Evolutionary conservation across 2,113 vertebrate genomes (phyloP), one percentile per base, ranked within the genome.

Genomic region (Plotosus lineatus): DNA sequence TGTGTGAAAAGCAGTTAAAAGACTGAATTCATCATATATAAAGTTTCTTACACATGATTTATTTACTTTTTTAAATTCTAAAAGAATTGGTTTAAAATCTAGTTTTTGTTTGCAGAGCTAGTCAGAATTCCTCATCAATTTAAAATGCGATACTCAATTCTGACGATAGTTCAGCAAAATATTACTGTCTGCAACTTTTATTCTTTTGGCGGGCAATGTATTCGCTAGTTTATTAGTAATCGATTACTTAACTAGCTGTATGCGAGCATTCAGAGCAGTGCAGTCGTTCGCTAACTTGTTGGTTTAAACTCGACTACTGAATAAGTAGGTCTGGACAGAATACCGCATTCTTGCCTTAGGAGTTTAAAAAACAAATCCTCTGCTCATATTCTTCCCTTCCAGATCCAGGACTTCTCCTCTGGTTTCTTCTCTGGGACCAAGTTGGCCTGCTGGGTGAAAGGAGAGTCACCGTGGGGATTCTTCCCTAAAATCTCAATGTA

Each of bases 401-500:
- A 98, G 97, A 95, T 99, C 85, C 93, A 96, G 84, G 94, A 95
- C 44, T 97, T 98, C 88, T 95, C 96, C 8, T 91, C 94, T 3
- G 97, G 95, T 2, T 99, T 99, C 90, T 99, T 97, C 95, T 92
- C 91, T 4, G 97, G 97, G 40, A 92, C 93, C 80, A 97, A 98
- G 87, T 91, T 99, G 81, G 97, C 96, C 0, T 99, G 98, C 87
- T 99, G 97, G 98, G 86, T 92, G 31, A 96, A 93, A 87, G 91
- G 90, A 12, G 95, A 97, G 83, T 93, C 90, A 0, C 97, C 97
- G 0, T 99, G 96, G 96, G 88, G 87, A 28, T 94, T 96, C 78
- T 99, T 99, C 87, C 98, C 98, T 0, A 96, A 98, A 83, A 90
- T 99, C 26, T 98, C 98, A 82, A 95, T 99, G 88, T 99, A 98